Conservation (phyloP, 2,888 invertebrate genomes). For the Agrilus mali region DNA sequence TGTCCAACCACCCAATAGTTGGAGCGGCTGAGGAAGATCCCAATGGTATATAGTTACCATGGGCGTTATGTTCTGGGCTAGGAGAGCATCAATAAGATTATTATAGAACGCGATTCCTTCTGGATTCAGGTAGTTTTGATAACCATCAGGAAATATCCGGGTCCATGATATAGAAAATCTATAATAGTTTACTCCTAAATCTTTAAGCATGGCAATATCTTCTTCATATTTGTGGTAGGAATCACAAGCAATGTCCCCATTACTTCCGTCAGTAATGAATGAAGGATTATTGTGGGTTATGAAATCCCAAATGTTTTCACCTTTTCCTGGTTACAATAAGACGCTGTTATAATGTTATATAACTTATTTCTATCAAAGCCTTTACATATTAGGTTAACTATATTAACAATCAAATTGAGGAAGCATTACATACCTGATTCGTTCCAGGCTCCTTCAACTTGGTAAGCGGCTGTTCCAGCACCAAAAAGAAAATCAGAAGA, state of each 20-base stretch:
- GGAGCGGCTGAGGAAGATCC: slow-evolving; percentile 20
- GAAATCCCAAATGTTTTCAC: slow-evolving; percentile 41
- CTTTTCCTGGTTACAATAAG: slow-evolving; percentile 19
- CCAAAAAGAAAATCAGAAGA: slow-evolving; percentile 42
- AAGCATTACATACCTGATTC: slow-evolving; percentile 31
- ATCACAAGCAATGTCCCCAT: slow-evolving; percentile 50
- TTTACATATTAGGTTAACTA: too few relatives aligned
- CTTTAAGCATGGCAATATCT: slow-evolving; percentile 44
- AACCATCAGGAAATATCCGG: slow-evolving; percentile 50
- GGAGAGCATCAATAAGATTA: slow-evolving; percentile 54
- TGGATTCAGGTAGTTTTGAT: slow-evolving; percentile 49
- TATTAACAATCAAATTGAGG: slow-evolving; percentile 29
- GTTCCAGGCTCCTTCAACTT: slow-evolving; percentile 45
- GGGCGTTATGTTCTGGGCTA: slow-evolving; percentile 42
- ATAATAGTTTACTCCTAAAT: slow-evolving; percentile 44
- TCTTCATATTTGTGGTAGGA: slow-evolving; percentile 51
- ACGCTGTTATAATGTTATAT: not conserved
- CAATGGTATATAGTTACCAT: slow-evolving; percentile 30
- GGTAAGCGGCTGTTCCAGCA: slow-evolving; percentile 41
- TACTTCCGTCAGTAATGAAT: slow-evolving; percentile 36
- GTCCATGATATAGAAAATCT: slow-evolving; percentile 53
- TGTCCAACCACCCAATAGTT: slow-evolving; percentile 50
- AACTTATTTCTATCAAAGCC: not conserved
- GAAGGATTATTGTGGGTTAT: slow-evolving; percentile 36
- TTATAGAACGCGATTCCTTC: slow-evolving; percentile 63